Evolutionary conservation across 2,888 invertebrate species (phyloP).

Genomic region (Neoitamus cyanurus): DNA sequence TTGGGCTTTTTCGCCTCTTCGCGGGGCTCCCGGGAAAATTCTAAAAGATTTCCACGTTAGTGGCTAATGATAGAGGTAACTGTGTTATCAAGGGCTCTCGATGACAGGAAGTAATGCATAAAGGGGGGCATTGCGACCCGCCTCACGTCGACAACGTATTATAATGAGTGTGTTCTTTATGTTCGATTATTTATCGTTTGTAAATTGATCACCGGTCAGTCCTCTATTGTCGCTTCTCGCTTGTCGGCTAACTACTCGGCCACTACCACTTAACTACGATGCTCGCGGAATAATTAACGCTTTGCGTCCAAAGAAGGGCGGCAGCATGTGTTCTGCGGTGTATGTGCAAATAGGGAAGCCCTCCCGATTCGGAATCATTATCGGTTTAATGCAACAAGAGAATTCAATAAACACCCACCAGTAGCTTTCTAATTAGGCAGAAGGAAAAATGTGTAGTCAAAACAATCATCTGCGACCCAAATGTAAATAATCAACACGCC

Average conservation of each 20-base stretch:
- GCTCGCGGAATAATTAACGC: background rate
- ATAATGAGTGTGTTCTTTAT: constrained; percentile 9
- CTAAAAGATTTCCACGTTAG: constrained; percentile 11
- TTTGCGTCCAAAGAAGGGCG: background rate
- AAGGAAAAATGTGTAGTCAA: background rate
- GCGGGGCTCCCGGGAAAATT: constrained; percentile 4
- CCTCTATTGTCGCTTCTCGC: background rate
- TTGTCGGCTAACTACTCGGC: background rate
- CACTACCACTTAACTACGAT: background rate
- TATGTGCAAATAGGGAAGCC: background rate
- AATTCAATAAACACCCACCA: background rate
- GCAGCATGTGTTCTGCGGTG: background rate
- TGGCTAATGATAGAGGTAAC: constrained; percentile 6
- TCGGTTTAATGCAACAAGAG: background rate
- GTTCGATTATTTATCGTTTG: constrained; percentile 10
- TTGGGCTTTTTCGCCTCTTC: background rate
- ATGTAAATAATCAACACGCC: background rate
- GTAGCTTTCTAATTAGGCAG: background rate
- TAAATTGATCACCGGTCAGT: background rate
- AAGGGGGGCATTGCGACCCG: background rate
- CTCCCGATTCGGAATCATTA: background rate
- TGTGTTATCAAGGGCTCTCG: constrained; percentile 26
- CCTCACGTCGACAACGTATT: constrained; percentile 13
- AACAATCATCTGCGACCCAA: background rate
- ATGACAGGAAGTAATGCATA: constrained; percentile 27